A percentile compares a stretch with the other conserved stretches of the same genome.
These are phyloP conservation scores for Stegostoma tigrinum DNA, from an alignment of 2,113 vertebrate genomes.

Conservation along the genomic window DNA sequence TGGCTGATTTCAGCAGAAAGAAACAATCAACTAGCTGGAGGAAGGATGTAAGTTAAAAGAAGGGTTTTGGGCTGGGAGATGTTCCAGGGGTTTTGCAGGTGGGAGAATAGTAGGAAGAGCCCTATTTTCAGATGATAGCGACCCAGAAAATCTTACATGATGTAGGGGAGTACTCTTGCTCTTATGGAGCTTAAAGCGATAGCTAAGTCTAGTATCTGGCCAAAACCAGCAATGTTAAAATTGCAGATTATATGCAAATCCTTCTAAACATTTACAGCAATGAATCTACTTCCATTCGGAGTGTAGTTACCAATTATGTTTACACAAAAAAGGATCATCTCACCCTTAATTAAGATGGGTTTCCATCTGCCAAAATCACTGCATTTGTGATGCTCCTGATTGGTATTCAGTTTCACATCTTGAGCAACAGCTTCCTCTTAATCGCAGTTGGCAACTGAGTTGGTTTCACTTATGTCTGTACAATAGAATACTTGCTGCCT, in stretches of 20 bases:
- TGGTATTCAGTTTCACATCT: not conserved
- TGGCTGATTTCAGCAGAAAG: not conserved
- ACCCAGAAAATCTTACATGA: not conserved
- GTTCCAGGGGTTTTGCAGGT: not conserved
- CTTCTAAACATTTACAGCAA: no score
- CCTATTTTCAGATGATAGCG: not conserved
- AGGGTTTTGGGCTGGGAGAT: not conserved
- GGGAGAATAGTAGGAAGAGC: not conserved
- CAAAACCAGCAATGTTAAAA: not conserved
- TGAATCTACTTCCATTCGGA: not conserved
- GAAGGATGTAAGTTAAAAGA: not conserved
- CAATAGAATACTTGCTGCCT: not conserved
- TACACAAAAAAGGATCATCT: not conserved
- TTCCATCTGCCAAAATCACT: not conserved
- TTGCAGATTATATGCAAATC: not conserved
- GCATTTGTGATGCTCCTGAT: constrained; percentile 7
- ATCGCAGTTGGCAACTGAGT: not conserved
- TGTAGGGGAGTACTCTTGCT: not conserved
- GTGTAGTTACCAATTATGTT: not conserved
- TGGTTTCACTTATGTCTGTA: not conserved
- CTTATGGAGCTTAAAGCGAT: no score
- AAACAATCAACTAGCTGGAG: not conserved
- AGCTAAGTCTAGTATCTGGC: not conserved
- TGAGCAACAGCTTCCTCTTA: not conserved
- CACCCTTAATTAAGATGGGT: not conserved